These are phyloP conservation scores for Martes martes DNA, from an alignment of 2,113 vertebrate species.

Conservation along the genomic window DNA sequence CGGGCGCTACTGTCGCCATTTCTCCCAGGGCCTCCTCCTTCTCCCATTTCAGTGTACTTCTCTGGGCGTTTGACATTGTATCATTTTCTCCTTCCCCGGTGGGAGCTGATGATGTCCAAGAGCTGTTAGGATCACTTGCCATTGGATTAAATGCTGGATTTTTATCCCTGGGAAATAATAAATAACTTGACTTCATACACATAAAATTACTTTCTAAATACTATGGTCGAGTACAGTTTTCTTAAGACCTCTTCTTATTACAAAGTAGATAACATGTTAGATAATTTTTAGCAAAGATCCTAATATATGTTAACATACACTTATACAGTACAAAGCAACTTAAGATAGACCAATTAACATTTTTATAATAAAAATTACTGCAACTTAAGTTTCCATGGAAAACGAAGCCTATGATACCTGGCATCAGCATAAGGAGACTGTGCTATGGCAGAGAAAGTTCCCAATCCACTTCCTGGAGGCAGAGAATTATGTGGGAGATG, in stretches of 20 bases:
- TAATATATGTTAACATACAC: too few species aligned
- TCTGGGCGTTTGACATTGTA: conserved; percentile 92
- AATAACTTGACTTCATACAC: background rate
- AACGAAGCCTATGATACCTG: conserved; percentile 73
- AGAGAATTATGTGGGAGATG: conserved; percentile 84
- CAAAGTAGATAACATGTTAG: background rate
- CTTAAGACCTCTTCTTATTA: background rate
- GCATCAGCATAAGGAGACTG: conserved; percentile 83
- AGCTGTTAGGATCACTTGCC: conserved; percentile 85
- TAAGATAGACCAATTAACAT: background rate
- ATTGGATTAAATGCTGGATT: conserved; percentile 88
- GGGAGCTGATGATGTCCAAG: conserved; percentile 86
- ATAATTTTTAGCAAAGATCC: background rate
- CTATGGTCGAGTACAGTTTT: background rate
- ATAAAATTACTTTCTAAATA: background rate
- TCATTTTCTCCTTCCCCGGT: conserved; percentile 89
- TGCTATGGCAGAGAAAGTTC: conserved; percentile 86
- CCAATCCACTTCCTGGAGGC: conserved; percentile 81
- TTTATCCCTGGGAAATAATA: conserved; percentile 87
- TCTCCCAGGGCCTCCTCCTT: conserved; percentile 96
- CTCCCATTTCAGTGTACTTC: conserved; percentile 97
- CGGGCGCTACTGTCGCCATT: conserved; percentile 95
- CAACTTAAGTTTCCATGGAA: background rate
- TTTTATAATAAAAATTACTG: background rate
- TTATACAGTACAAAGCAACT: background rate